Evolutionary conservation across 92 coral and sea anemone species (phyloP).

Genomic region (Parazoanthus atlanticus): DNA sequence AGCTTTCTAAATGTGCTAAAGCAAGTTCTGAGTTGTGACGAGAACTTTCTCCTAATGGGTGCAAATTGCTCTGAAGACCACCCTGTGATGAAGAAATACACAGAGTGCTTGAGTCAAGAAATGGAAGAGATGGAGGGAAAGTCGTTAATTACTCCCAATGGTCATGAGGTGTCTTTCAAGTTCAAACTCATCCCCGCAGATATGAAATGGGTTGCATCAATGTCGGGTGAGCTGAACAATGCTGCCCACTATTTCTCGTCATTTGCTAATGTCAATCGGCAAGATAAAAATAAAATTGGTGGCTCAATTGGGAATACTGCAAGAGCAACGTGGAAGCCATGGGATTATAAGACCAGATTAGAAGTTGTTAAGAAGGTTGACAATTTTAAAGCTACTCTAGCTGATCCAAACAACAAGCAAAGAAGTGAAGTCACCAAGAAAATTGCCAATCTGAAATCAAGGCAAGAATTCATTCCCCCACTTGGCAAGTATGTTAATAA

Average conservation of each 20-base stretch:
- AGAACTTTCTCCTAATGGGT: constrained; percentile 63
- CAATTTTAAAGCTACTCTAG: constrained; percentile 12
- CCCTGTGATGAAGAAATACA: constrained; percentile 53
- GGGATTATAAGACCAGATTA: neutral
- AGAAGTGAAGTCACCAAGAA: constrained; percentile 36
- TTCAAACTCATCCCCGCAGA: constrained; percentile 63
- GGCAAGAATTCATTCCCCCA: constrained; percentile 16
- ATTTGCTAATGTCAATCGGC: constrained; percentile 63
- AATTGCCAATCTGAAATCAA: constrained; percentile 19
- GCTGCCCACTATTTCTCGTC: constrained; percentile 64
- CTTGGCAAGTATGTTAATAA: constrained; percentile 60
- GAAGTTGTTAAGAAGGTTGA: constrained; percentile 6
- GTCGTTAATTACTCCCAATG: constrained; percentile 40
- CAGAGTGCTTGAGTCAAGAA: constrained; percentile 50
- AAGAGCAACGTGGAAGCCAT: neutral
- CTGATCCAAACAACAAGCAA: constrained; percentile 28
- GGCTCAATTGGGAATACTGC: no score
- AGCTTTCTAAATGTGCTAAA: constrained; percentile 57
- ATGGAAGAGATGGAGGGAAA: constrained; percentile 62
- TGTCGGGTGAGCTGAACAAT: constrained; percentile 67
- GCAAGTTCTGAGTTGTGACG: constrained; percentile 59
- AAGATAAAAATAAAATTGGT: constrained; percentile 27
- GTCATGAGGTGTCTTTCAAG: constrained; percentile 35
- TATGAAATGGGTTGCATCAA: constrained; percentile 69
- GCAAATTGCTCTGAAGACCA: constrained; percentile 65